These are phyloP conservation scores for Nesidiocoris tenuis DNA, from an alignment of 2,888 invertebrate species.

Conservation along the genomic window DNA sequence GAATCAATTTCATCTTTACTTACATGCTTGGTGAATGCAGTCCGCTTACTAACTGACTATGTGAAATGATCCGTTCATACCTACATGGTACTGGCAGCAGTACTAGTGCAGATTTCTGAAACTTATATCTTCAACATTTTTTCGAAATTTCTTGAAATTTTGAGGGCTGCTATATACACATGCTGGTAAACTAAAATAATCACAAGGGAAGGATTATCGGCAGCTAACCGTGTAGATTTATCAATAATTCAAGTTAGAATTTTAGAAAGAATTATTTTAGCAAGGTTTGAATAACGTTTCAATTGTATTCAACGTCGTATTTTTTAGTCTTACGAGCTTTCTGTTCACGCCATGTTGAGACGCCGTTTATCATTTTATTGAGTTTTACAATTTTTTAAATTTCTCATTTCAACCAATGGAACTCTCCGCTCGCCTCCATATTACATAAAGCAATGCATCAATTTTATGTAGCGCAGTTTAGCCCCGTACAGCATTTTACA, in stretches of 20 bases:
- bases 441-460: neutral
- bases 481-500: slow-evolving; percentile 18
- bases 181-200: slow-evolving; percentile 32
- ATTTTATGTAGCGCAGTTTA: neutral
- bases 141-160: slow-evolving; percentile 22
- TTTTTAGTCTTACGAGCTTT: too few relatives aligned
- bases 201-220: slow-evolving; percentile 7
- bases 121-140: slow-evolving; percentile 14
- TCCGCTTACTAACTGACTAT: slow-evolving; percentile 17
- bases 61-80: slow-evolving; percentile 25
- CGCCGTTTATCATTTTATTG: too few relatives aligned
- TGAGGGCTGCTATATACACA: slow-evolving; percentile 35
- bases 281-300: too few relatives aligned
- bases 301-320: too few relatives aligned
- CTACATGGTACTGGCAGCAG: slow-evolving; percentile 18
- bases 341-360: too few relatives aligned
- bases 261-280: too few relatives aligned
- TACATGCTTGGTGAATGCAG: slow-evolving; percentile 31
- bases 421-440: slow-evolving; percentile 1
- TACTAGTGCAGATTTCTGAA: slow-evolving; percentile 40
- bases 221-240: neutral
- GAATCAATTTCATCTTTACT: slow-evolving; percentile 21
- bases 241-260: slow-evolving; percentile 26
- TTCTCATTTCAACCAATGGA: neutral
- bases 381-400: neutral